Base-by-base conservation (phyloP, 1,140 invertebrate genomes). In the Pseudomyrmex dendroicus region DNA sequence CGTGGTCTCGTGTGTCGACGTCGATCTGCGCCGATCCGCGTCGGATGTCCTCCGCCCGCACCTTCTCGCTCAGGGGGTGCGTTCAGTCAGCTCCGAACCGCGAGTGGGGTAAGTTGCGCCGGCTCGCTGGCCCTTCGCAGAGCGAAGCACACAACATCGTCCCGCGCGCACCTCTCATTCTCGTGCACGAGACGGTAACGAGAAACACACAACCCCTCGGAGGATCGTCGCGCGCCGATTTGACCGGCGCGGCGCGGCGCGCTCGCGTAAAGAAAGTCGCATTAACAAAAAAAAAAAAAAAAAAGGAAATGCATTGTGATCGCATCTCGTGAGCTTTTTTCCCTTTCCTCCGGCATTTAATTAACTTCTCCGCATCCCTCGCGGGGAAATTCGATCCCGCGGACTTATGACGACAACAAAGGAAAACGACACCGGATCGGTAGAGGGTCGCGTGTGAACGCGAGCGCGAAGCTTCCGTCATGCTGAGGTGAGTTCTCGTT, bases 1-100 rank as follows among this genome's bases (percentile, higher is more conserved):
- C 76, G 64, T 20, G 64, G 66, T 62, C 61, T 76, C 15, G 54
- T 66, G 76, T 80, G 76, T 59, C n/a, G 66, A 54, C 66, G 76
- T 48, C 78, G 72, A 70, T 86, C 67, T 86, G 78, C 85, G 84
- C 78, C 84, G 35, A 35, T 35, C 50, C 72, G 22, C 72, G 72
- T 52, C 66, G 54, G 54, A 66, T 17, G 59, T 74, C 64, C 72
- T 66, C 48, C 50, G 48, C 54, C 66, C 78, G 54, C 61, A 68
- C 78, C n/a, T 56, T 82, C 77, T 54, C 52, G 66, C 64, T 59
- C 46, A 72, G 85, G 82, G 73, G 78, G 73, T 50, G 84, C 80
- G 66, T 87, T 84, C 84, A 87, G 85, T 87, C 86, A 61, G 80
- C 84, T 62, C 52, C 73, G 82, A 84, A 80, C 86, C 86, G 86